phyloP scores from a whole-genome alignment of 2,113 vertebrate genomes.

The Cynoglossus semilaevis region DNA sequence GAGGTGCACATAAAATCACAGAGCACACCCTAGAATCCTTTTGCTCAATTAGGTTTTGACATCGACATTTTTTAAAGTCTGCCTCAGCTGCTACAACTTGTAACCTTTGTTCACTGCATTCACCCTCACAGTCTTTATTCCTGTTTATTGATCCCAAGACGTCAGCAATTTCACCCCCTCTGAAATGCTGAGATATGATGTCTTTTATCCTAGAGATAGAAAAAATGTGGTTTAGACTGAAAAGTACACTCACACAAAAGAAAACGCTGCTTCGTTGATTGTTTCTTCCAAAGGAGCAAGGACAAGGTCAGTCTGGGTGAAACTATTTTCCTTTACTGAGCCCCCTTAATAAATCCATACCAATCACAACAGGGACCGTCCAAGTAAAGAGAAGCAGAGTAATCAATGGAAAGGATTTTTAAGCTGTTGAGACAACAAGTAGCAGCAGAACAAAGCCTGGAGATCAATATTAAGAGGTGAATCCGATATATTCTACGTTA shows the following conservation, averaged over 20 bases:
- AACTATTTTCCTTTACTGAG: slow-evolving; percentile 35
- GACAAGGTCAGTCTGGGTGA: slow-evolving; percentile 34
- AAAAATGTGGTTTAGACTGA: slow-evolving; percentile 3
- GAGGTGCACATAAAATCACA: not conserved
- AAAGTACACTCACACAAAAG: not conserved
- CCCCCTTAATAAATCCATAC: slow-evolving; percentile 11
- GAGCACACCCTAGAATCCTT: not conserved
- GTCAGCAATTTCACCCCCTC: slow-evolving; percentile 14
- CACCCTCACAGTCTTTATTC: slow-evolving; percentile 11
- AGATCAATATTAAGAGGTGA: slow-evolving; percentile 21
- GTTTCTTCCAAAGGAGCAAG: not conserved
- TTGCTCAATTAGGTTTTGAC: not conserved
- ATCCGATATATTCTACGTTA: slow-evolving; percentile 27
- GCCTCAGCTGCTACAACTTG: not conserved
- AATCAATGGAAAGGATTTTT: slow-evolving; percentile 31
- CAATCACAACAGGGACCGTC: slow-evolving; percentile 17
- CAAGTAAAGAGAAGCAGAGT: slow-evolving; percentile 26
- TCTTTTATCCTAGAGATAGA: slow-evolving; percentile 9
- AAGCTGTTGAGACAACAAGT: slow-evolving; percentile 1
- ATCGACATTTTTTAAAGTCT: not conserved
- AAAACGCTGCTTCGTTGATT: not conserved
- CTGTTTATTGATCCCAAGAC: slow-evolving; percentile 37
- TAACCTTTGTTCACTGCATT: slow-evolving; percentile 25
- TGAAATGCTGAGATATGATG: slow-evolving; percentile 10
- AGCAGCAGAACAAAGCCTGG: slow-evolving; percentile 8